These are phyloP conservation scores for Leucozona laternaria DNA, from an alignment of 2,888 invertebrate genomes.

Conservation along the genomic window DNA sequence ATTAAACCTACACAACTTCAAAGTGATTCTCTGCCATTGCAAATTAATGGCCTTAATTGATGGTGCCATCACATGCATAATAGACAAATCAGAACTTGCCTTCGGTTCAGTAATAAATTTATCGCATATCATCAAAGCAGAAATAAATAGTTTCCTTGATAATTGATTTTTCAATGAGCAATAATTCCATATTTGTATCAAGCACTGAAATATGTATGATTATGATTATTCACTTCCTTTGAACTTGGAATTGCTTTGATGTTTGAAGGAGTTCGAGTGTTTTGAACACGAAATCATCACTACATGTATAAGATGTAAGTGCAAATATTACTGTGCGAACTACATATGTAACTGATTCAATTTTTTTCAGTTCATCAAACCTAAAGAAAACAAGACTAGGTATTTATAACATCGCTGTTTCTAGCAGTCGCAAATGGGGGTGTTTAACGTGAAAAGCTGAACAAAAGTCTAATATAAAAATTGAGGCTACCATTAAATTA, in stretches of 20 bases:
- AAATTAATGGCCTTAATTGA: conserved; percentile 14
- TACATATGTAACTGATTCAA: too few relatives aligned
- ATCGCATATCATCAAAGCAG: not conserved
- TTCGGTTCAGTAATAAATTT: not conserved
- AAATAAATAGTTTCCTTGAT: not conserved
- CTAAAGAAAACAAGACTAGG: too few relatives aligned
- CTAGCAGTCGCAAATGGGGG: too few relatives aligned
- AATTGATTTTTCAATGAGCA: conserved; percentile 3
- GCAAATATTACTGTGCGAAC: too few relatives aligned
- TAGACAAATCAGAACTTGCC: not conserved
- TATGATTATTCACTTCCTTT: not conserved
- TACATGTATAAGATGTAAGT: too few relatives aligned
- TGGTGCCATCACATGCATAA: not conserved
- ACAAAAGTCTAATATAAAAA: too few relatives aligned
- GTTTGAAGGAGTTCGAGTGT: too few relatives aligned
- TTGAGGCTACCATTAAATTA: too few relatives aligned
- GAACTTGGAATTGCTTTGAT: not conserved
- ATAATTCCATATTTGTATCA: not conserved
- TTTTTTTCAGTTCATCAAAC: too few relatives aligned
- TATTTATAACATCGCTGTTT: too few relatives aligned
- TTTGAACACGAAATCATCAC: too few relatives aligned
- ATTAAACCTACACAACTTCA: not conserved
- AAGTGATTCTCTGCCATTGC: not conserved
- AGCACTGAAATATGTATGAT: not conserved
- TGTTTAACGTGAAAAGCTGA: too few relatives aligned